Evolutionary conservation across 1,140 invertebrate genomes (phyloP), one percentile per base, ranked within the genome.

Genomic region (Eufriesea mexicana): DNA sequence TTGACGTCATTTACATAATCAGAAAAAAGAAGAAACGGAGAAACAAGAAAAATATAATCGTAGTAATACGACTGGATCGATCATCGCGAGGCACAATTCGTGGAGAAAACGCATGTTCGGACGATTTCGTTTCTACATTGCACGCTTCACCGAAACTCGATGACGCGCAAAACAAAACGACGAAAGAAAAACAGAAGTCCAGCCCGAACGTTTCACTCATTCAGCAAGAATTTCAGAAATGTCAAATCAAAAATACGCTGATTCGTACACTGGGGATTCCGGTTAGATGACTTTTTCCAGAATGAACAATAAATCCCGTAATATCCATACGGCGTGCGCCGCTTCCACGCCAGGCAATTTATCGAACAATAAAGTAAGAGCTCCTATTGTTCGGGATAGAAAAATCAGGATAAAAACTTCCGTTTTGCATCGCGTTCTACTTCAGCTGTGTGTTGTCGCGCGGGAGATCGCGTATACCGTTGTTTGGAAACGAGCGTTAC

Each of bases 301-400:
- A 7, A 67, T 67, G 72, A 57, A 75, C 51, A 45, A 49, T 67
- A 81, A 76, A 81, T 59, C 79, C 51, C 9, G 72, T 42, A 57
- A 51, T 67, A 75, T 55, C 51, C 42, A n/a, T 35, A 45, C 62
- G 23, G 51, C 42, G 51, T 81, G 72, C 42, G 42, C 51, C 61
- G 42, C 23, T 67, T 81, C 71, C 51, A 66, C 72, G 72, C 20
- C 42, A 23, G 71, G 23, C 79, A 66, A 81, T 75, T 81, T 67
- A 75, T 57, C 72, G 61, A 67, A 67, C 61, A 57, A 81, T 81
- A 75, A 81, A 81, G 51, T 76, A 81, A 81, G 79, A 81, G 20
- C 42, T 75, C 42, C 35, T 62, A 49, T 57, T 57, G 71, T 71
- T 79, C 55, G 18, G 5, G 76, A 59, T 70, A 79, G 76, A 59